Percentiles rank a stretch among this genome's conserved stretches.
Evolutionary conservation across 1,140 invertebrate species (phyloP).

Genomic region (Diprion similis): DNA sequence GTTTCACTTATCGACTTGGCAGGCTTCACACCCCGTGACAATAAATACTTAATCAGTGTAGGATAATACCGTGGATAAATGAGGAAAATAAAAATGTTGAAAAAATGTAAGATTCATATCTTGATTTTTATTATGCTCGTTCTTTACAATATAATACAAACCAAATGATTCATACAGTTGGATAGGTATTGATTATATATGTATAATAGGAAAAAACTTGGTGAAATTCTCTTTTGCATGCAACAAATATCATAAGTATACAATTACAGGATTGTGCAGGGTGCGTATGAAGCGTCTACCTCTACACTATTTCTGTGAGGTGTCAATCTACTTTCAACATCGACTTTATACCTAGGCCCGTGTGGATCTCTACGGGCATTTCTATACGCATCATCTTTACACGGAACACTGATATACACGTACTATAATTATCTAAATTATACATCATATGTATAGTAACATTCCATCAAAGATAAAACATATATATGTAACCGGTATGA

Average conservation of each 20-base stretch:
- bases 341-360: background rate
- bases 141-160: constrained; percentile 37
- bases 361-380: background rate
- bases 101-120: constrained; percentile 26
- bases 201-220: background rate
- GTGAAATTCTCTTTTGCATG: background rate
- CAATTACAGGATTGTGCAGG: constrained; percentile 1
- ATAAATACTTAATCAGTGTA: too few species aligned
- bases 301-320: constrained; percentile 8
- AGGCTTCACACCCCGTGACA: too few species aligned
- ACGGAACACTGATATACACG: constrained; percentile 2
- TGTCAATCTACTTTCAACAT: background rate
- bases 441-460: background rate
- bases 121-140: constrained; percentile 30
- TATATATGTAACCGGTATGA: background rate
- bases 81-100: background rate
- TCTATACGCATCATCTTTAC: background rate
- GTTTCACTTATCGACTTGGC: too few species aligned
- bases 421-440: constrained; percentile 1
- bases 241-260: background rate
- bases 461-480: background rate
- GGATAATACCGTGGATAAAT: background rate
- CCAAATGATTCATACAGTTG: constrained; percentile 16
- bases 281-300: constrained; percentile 11
- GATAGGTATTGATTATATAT: background rate